These are phyloP conservation scores for Lagria hirta DNA, from an alignment of 2,888 invertebrate species.

Conservation along the genomic window DNA sequence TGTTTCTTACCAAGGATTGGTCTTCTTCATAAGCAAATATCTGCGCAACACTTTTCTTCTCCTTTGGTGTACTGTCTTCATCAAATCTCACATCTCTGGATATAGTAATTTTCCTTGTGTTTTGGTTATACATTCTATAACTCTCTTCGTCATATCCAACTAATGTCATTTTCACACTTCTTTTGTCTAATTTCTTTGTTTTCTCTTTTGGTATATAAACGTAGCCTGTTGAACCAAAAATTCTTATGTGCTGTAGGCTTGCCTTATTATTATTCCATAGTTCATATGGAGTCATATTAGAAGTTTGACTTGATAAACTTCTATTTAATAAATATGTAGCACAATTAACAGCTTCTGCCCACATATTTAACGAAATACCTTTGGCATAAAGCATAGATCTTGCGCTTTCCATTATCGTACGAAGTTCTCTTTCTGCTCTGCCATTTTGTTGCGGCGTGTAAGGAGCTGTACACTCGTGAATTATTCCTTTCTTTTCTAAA, in stretches of 20 bases:
- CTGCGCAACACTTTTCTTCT: background rate
- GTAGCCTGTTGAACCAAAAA: conserved; percentile 25
- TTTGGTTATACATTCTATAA: conserved; percentile 1
- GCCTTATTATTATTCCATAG: conserved; percentile 19
- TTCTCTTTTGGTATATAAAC: conserved; percentile 25
- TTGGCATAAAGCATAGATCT: conserved; percentile 21
- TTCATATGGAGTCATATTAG: conserved; percentile 12
- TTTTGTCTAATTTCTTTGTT: conserved; percentile 5
- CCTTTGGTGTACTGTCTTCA: conserved; percentile 2
- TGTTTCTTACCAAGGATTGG: background rate
- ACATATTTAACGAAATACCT: conserved; percentile 15
- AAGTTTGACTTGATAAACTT: background rate
- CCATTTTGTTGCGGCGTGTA: conserved; percentile 22
- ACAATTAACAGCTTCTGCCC: conserved; percentile 27
- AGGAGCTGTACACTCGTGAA: conserved; percentile 8
- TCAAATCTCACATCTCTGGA: conserved; percentile 4
- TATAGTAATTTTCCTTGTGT: conserved; percentile 1
- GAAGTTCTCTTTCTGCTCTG: conserved; percentile 16
- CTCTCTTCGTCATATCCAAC: conserved; percentile 8
- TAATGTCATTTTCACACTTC: conserved; percentile 1
- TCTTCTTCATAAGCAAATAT: background rate
- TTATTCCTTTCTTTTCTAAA: conserved; percentile 10
- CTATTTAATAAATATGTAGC: conserved; percentile 18
- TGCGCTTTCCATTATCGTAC: conserved; percentile 24
- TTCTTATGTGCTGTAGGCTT: conserved; percentile 32